Conservation (phyloP, 2,888 invertebrate species). For the Pogonocherus hispidulus region DNA sequence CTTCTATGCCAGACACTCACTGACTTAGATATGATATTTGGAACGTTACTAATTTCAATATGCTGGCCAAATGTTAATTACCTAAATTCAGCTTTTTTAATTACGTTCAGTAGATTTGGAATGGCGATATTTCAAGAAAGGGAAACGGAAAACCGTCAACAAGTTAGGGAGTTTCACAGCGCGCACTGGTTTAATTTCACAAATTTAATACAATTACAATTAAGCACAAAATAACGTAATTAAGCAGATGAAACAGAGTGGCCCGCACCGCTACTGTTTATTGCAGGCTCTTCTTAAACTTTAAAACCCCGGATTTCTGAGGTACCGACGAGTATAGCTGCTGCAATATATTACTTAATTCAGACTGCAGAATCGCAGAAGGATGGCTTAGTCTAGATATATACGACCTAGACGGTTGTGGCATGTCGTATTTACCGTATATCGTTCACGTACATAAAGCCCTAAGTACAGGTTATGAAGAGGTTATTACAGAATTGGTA, state of each 20-base stretch:
- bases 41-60: not conserved
- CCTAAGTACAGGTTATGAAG: conserved; percentile 35
- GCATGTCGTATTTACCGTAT: conserved; percentile 38
- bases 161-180: conserved; percentile 49
- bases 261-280: conserved; percentile 56
- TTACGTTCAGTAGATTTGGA: conserved; percentile 7
- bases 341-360: conserved; percentile 42
- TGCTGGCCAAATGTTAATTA: not conserved
- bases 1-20: too few species aligned
- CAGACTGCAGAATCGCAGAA: conserved; percentile 36
- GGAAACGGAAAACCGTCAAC: conserved; percentile 52
- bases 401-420: conserved; percentile 36
- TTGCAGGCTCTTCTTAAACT: conserved; percentile 48
- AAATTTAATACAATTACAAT: conserved; percentile 61
- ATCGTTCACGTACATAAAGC: conserved; percentile 44
- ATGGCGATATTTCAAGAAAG: conserved; percentile 12
- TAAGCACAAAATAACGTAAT: conserved; percentile 59
- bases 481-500: conserved; percentile 25
- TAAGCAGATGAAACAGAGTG: conserved; percentile 57
- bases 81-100: not conserved
- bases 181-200: conserved; percentile 57
- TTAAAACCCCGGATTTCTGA: conserved; percentile 50
- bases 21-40: too few species aligned
- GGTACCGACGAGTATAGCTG: conserved; percentile 40
- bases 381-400: conserved; percentile 41